A percentile compares a stretch with the other conserved stretches of the same genome.
phyloP scores from a whole-genome alignment of 2,113 vertebrate genomes.

The Cinclus cinclus region DNA sequence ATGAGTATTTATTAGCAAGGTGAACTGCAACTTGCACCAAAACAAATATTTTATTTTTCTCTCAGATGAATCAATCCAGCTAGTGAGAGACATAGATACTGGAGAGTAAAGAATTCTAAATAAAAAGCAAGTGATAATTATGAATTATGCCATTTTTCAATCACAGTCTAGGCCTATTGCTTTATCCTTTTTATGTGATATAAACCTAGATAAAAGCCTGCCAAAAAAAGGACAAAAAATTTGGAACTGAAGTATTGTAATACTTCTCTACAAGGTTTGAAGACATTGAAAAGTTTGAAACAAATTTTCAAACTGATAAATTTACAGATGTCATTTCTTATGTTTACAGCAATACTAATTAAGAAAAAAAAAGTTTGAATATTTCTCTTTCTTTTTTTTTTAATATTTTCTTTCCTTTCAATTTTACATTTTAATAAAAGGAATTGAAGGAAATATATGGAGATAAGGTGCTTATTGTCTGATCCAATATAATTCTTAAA shows the following conservation, averaged over 20 bases:
- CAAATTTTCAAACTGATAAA: background rate
- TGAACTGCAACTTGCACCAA: background rate
- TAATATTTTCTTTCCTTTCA: background rate
- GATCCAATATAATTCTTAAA: background rate
- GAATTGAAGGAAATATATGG: background rate
- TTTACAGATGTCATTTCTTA: background rate
- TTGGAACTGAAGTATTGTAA: background rate
- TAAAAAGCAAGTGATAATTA: background rate
- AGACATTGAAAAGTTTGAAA: background rate
- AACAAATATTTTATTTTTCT: background rate
- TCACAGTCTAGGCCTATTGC: background rate
- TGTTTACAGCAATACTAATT: background rate
- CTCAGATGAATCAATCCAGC: background rate
- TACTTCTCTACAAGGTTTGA: background rate
- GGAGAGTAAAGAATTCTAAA: background rate
- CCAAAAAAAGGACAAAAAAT: background rate
- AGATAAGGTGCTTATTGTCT: background rate
- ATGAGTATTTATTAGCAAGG: background rate
- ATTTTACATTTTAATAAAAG: background rate
- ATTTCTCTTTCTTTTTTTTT: fast-evolving
- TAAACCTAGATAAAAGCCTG: background rate
- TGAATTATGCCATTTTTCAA: background rate
- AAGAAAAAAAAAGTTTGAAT: background rate
- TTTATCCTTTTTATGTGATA: background rate
- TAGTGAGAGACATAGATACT: background rate